These are phyloP conservation scores for Meliscaeva auricollis DNA, from an alignment of 2,888 invertebrate species.

Conservation along the genomic window DNA sequence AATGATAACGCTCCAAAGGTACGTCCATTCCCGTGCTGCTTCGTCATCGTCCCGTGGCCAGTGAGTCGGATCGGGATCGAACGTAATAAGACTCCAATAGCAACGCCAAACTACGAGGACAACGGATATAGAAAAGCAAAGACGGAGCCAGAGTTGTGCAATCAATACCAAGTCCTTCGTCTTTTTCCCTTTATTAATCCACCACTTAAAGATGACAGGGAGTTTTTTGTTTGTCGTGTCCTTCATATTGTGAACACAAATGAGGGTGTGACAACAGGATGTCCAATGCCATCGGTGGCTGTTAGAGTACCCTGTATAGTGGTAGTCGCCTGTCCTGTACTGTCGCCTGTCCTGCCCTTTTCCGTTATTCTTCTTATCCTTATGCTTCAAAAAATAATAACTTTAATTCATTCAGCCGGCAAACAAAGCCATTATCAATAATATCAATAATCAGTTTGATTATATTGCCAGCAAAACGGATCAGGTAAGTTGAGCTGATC, in stretches of 20 bases:
- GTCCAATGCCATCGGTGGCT: conserved; percentile 64
- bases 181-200: conserved; percentile 73
- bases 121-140: conserved; percentile 26
- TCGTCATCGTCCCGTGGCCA: conserved; percentile 9
- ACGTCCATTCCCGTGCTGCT: neutral
- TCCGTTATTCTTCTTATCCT: conserved; percentile 56
- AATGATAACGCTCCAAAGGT: conserved; percentile 64
- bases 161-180: conserved; percentile 68
- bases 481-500: conserved; percentile 74
- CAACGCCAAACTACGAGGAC: conserved; percentile 40
- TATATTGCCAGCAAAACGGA: conserved; percentile 72
- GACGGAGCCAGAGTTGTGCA: conserved; percentile 55
- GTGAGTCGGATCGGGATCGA: conserved; percentile 23
- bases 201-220: conserved; percentile 75
- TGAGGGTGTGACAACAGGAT: conserved; percentile 73
- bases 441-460: conserved; percentile 75
- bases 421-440: conserved; percentile 76
- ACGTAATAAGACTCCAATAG: conserved; percentile 35
- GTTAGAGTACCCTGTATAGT: neutral
- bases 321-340: neutral
- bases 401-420: conserved; percentile 73
- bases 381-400: conserved; percentile 74
- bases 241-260: conserved; percentile 71
- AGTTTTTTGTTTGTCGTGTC: conserved; percentile 69
- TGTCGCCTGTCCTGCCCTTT: neutral